Evolutionary conservation across 2,113 vertebrate genomes (phyloP).

Genomic region (Pleuronectes platessa): DNA sequence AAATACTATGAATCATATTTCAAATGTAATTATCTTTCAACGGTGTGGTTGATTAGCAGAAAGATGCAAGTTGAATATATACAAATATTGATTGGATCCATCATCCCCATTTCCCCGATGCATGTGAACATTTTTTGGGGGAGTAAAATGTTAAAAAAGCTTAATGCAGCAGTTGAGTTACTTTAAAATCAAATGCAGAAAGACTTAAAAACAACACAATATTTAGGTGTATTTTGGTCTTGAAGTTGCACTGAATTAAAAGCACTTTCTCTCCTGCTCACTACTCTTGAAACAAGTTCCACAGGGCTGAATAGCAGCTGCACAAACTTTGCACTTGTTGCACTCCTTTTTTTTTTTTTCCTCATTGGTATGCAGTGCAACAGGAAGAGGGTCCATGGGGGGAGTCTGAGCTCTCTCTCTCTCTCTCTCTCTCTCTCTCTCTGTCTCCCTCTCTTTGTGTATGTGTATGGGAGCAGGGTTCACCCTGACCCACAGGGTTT

Average conservation of each 20-base stretch:
- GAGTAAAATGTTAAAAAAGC: background rate
- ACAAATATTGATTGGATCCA: no score
- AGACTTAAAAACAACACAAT: no score
- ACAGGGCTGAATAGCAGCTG: conserved; percentile 41
- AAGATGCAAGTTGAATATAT: no score
- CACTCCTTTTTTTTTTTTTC: conserved; percentile 17
- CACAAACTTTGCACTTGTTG: conserved; percentile 46
- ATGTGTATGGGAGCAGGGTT: conserved; percentile 26
- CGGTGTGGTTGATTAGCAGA: no score
- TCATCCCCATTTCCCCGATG: no score
- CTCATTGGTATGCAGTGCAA: conserved; percentile 64
- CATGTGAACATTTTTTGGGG: no score
- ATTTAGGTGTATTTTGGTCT: background rate
- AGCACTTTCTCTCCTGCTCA: background rate
- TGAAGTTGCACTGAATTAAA: background rate
- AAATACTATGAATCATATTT: no score
- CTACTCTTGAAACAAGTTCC: background rate
- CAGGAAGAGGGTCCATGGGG: conserved; percentile 46
- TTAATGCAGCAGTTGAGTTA: background rate
- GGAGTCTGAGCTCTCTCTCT: conserved; percentile 10
- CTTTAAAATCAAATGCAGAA: background rate
- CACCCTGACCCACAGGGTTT: conserved; percentile 51
- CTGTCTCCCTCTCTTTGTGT: conserved; percentile 19
- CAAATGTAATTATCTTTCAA: background rate
- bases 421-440: background rate